Evolutionary conservation across 2,113 vertebrate genomes (phyloP).

Genomic region (Chitala chitala): DNA sequence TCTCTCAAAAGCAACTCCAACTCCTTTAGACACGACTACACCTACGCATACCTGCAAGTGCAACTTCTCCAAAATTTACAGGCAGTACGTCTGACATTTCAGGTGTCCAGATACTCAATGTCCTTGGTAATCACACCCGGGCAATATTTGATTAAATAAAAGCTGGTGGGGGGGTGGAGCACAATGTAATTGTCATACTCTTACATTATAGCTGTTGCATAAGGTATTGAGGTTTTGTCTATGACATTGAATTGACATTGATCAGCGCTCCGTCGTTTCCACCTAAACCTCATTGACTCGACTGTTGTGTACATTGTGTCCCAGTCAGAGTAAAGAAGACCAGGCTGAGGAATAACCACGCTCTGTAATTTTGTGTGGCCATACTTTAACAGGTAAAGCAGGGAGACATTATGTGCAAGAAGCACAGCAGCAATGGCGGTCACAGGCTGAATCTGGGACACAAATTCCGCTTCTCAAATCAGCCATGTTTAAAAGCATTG

Average conservation of each 20-base stretch:
- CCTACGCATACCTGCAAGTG: background rate
- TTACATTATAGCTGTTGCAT: background rate
- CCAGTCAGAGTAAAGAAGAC: background rate
- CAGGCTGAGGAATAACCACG: background rate
- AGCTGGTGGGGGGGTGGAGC: too few species aligned
- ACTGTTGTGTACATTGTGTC: background rate
- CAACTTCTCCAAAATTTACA: background rate
- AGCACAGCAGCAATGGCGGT: background rate
- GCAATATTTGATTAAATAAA: too few species aligned
- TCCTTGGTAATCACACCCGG: background rate
- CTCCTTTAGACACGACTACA: background rate
- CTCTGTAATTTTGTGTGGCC: background rate
- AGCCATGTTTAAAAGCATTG: slow-evolving; percentile 5
- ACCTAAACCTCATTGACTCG: background rate
- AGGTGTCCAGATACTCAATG: background rate
- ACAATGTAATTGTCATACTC: background rate
- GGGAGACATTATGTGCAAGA: background rate
- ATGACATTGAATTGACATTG: background rate
- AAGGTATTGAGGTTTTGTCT: background rate
- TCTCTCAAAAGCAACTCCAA: background rate
- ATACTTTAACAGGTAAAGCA: background rate
- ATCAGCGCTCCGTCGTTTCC: background rate
- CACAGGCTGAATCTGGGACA: background rate
- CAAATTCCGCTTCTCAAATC: slow-evolving; percentile 17
- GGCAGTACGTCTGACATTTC: background rate